Evolutionary conservation across 2,797 vertebrate species (phyloP), one percentile per base, ranked within the genome.

Genomic region (Scomberomorus guttatus): DNA sequence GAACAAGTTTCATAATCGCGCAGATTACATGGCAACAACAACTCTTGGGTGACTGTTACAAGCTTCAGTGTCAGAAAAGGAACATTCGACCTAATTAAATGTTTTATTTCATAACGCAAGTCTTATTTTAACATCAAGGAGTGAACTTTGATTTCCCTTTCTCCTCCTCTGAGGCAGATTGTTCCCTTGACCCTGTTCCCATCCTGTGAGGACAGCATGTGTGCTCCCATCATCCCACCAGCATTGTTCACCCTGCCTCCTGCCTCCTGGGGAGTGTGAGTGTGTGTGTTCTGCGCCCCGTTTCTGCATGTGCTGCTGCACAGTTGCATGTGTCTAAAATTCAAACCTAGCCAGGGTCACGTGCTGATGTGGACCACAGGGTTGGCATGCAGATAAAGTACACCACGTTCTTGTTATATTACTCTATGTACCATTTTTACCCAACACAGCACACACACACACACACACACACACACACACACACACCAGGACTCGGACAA

Each of bases 121-220:
- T 24, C 50, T 79, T 29, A 74, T 65, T 81, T 18, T 22, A 48
- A 68, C 68, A 80, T 51, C 57, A 60, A 54, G 61, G 17, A 52
- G 13, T 77, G 34, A 67, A 84, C 73, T 80, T 37, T 71, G 52
- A 83, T 61, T 80, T 70, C 27, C 42, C 9, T 63, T 14, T 65
- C 74, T 81, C 24, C 65, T 42, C 70, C 62, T 83, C 72, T 60
- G 42, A 63, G 29, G 71, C 61, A 44, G 72, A 75, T 62, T 79
- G 77, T 78, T 84, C 48, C 83, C 75, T 74, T 87, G 83, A 89
- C 79, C 73, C 67, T 81, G 77, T 79, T 84, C 72, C 32, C 68
- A 56, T 85, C 66, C 73, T 59, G 77, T 6, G 58, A 87, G 76
- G 64, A 86, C 88, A 80, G 24, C 54, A 11, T 79, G 79, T 86